Base-by-base conservation (phyloP, 30 jellyfish, hydroid and myxozoan genomes). In the Nemopilema nomurai region DNA sequence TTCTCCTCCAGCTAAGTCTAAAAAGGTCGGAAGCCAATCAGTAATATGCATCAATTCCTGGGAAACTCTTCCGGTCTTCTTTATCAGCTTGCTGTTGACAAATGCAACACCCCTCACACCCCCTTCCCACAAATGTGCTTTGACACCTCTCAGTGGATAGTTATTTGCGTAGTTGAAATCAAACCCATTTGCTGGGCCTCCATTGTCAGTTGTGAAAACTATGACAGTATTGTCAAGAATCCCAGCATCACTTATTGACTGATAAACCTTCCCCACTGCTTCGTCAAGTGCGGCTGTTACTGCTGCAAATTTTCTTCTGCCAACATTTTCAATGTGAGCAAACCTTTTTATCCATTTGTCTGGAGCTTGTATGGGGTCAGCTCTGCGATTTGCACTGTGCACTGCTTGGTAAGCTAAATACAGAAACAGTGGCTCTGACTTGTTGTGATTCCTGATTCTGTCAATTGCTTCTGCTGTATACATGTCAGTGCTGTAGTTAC, bases 121-220 rank as follows among this genome's bases (percentile, higher is more conserved):
- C 52, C 98, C 98, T 85, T 93, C 98, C 95, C 92, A 93, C 27
- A 93, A 81, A 23, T 92, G 94, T 19, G 92, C 94, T 66, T 93
- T 93, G 24, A 88, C 96, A 18, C 98, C 98, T 62, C 98, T 74
- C 18, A 93, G 78, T 4, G 98, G 98, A 69, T 75, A 79, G 80
- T 93, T 93, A 72, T 67, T 88, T 18, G 98, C 98, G 68, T 92
- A 93, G 74, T 93, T 93, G 77, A 72, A 76, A 75, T 93, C 97
- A 84, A 93, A 93, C 18, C 98, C 98, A 84, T 88, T 88, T 17
- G 98, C 96, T 49, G 98, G 98, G 8, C 98, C 98, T 20, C 98
- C 98, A 69, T 93, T 93, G 51, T 93, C 98, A 19, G 97, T 93
- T 32, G 98, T 88, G 69, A 93, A 93, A 69, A 93, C 90, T 53